Percentiles rank a stretch among this genome's conserved stretches.
phyloP scores from a whole-genome alignment of 2,113 vertebrate species.

The Noturus placidus region DNA sequence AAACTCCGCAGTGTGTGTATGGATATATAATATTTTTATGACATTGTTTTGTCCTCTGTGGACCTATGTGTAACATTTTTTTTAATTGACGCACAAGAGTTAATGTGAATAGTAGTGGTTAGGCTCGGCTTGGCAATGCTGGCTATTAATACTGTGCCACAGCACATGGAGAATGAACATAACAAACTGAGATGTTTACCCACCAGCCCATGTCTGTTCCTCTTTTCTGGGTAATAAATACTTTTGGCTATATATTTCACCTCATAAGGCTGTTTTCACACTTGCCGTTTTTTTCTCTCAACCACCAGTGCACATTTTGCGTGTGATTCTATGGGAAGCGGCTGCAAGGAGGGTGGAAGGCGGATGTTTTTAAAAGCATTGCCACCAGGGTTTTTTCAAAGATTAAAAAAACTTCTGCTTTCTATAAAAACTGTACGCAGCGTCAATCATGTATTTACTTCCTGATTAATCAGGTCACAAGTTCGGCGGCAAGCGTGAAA shows the following conservation, averaged over 20 bases:
- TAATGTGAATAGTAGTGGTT: slow-evolving; percentile 3
- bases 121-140: background rate
- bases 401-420: background rate
- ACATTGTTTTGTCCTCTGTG: too few species aligned
- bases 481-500: background rate
- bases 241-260: slow-evolving; percentile 31
- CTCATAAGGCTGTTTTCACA: slow-evolving; percentile 25
- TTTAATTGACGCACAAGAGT: too few species aligned
- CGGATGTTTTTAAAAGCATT: background rate
- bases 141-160: background rate
- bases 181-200: background rate
- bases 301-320: background rate
- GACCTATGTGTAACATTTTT: too few species aligned
- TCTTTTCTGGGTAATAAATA: slow-evolving; percentile 13
- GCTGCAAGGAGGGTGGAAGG: background rate
- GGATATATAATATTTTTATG: too few species aligned
- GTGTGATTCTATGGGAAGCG: background rate
- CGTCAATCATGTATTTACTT: background rate
- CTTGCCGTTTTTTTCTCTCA: background rate
- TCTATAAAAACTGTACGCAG: background rate
- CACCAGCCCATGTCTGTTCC: background rate
- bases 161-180: slow-evolving; percentile 16
- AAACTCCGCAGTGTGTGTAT: too few species aligned
- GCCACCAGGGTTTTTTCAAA: background rate
- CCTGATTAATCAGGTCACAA: background rate